These are phyloP conservation scores for Murina feae DNA, from an alignment of 2,113 vertebrate species.

Conservation along the genomic window DNA sequence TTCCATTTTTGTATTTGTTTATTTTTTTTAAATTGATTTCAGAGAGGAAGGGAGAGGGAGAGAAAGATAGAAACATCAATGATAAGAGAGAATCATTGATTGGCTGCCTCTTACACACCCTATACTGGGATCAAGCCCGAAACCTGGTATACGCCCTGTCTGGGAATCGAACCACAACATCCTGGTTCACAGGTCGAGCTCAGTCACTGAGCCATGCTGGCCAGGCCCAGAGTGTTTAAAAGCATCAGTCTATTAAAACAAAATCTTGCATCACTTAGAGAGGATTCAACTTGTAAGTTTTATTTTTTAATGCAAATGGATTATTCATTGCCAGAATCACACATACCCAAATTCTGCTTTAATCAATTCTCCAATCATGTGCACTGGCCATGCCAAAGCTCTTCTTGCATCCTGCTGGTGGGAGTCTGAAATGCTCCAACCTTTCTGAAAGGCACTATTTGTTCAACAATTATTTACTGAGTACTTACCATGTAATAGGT, in stretches of 20 bases:
- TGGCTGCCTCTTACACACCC: too few species aligned
- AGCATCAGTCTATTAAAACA: conserved; percentile 7
- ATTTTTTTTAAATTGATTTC: too few species aligned
- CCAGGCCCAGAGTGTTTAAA: not conserved
- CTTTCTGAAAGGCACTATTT: not conserved
- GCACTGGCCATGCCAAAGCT: not conserved
- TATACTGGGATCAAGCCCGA: too few species aligned
- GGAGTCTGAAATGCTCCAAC: not conserved
- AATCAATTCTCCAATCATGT: not conserved
- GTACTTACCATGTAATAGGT: not conserved
- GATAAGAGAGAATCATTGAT: too few species aligned
- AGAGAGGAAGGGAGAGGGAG: too few species aligned
- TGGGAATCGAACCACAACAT: too few species aligned
- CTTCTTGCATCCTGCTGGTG: not conserved
- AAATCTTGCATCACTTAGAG: not conserved
- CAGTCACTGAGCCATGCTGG: too few species aligned
- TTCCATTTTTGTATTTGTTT: not conserved
- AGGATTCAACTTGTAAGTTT: not conserved
- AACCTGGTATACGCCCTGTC: too few species aligned
- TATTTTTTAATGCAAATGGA: conserved; percentile 3
- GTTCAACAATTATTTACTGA: not conserved
- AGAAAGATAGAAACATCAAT: too few species aligned
- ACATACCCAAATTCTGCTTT: conserved; percentile 29
- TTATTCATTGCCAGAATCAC: conserved; percentile 5
- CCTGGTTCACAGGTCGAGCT: too few species aligned